phyloP scores from a whole-genome alignment of 2,888 invertebrate species.

The Oscheius sp. region DNA sequence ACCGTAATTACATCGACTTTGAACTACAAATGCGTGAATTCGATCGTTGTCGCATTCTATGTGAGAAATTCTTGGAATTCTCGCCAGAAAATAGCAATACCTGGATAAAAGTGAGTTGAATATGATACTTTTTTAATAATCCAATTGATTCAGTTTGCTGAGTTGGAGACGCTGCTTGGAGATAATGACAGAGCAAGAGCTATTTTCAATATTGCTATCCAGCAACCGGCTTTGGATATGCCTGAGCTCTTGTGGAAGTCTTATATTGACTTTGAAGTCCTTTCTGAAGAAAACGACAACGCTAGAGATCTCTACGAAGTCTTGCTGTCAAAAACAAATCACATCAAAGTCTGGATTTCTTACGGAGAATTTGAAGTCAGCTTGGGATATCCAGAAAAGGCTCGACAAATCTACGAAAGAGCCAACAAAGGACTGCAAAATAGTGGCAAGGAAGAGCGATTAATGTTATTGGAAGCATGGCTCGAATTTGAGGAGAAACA shows the following conservation, averaged over 20 bases:
- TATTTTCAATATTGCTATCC: slow-evolving; percentile 92
- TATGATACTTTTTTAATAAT: background rate
- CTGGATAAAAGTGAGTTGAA: slow-evolving; percentile 84
- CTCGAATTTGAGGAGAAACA: slow-evolving; percentile 84
- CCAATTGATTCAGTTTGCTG: slow-evolving; percentile 80
- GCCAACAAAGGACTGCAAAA: slow-evolving; percentile 82
- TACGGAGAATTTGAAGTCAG: slow-evolving; percentile 91
- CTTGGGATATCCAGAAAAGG: slow-evolving; percentile 72
- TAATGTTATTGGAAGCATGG: slow-evolving; percentile 93
- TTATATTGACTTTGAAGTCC: slow-evolving; percentile 96
- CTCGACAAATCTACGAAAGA: slow-evolving; percentile 72
- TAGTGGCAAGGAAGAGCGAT: slow-evolving; percentile 85
- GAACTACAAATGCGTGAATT: slow-evolving; percentile 96
- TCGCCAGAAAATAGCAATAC: slow-evolving; percentile 96
- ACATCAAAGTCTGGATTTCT: slow-evolving; percentile 98
- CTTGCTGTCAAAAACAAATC: slow-evolving; percentile 88
- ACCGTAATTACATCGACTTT: slow-evolving; percentile 94
- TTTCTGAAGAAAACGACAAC: slow-evolving; percentile 87
- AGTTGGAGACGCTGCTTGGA: slow-evolving; percentile 91
- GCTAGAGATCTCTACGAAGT: slow-evolving; percentile 89
- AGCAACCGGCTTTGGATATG: slow-evolving; percentile 93
- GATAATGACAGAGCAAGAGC: slow-evolving; percentile 90
- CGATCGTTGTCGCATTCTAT: slow-evolving; percentile 88
- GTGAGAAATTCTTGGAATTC: slow-evolving; percentile 95
- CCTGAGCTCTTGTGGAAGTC: slow-evolving; percentile 98